A percentile compares a stretch with the other conserved stretches of the same genome.
These are phyloP conservation scores for Apostichopus japonicus DNA, from an alignment of 35 echinoderm and acorn worm genomes.

Conservation along the genomic window DNA sequence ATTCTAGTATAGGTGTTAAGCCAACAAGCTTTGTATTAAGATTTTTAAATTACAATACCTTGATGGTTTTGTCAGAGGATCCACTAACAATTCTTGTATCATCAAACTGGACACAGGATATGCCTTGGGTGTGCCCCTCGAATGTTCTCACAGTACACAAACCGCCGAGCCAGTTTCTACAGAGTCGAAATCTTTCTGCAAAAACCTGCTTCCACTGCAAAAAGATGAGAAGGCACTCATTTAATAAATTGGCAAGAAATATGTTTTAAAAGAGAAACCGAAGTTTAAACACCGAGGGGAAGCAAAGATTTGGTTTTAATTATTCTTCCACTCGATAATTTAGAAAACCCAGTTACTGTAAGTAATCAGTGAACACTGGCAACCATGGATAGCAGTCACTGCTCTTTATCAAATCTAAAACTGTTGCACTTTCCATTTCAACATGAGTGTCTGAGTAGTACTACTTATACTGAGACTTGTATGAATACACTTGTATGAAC, in stretches of 20 bases:
- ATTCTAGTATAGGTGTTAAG: no score
- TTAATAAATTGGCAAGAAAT: not conserved
- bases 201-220: conserved; percentile 96
- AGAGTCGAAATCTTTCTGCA: conserved; percentile 83
- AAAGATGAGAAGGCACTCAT: not conserved
- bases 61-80: conserved; percentile 93
- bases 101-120: conserved; percentile 99
- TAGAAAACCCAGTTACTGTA: no score
- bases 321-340: no score
- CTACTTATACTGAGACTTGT: no score
- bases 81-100: conserved; percentile 98
- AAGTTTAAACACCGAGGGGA: not conserved
- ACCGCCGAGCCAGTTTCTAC: conserved; percentile 93
- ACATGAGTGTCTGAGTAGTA: no score
- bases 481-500: no score
- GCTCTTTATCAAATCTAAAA: no score
- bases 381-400: no score
- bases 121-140: conserved; percentile 98
- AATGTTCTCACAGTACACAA: conserved; percentile 91
- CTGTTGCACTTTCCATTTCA: no score
- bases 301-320: no score
- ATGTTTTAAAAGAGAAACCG: not conserved
- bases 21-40: no score
- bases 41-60: conserved; percentile 55
- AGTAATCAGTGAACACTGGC: no score